Evolutionary conservation across 1,140 invertebrate genomes (phyloP), one percentile per base, ranked within the genome.

Genomic region (Cotesia vestalis): DNA sequence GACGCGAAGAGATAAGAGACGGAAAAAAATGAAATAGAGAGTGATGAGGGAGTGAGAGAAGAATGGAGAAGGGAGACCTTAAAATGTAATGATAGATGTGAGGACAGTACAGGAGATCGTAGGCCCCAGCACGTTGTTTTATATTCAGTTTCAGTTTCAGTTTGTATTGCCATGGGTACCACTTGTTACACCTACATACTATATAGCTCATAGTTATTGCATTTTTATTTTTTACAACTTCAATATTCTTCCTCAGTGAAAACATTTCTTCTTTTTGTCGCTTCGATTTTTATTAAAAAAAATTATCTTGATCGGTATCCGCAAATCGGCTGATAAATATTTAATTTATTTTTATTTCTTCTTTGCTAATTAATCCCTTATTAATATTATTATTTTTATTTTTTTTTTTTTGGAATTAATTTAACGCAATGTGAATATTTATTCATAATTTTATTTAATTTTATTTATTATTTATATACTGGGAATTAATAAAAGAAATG

Each of bases 31-130:
- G 77, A 75, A 35, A 70, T 35, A 68, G 38, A 55, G 60, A 63
- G 57, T 52, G 35, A 53, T 36, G 55, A 27, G 27, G 67, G 73
- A 72, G 69, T 72, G 53, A 74, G 69, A 12, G 46, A 52, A 70
- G 63, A 36, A 36, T 61, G 46, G 64, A 51, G 51, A n/a, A 68
- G 69, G 64, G 52, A 75, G 81, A 79, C 79, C 81, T 83, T 81
- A 20, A 27, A 82, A 85, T 46, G 40, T 46, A 86, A 85, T 84
- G 83, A 85, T 86, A 84, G 84, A 82, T 83, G 83, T 78, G 79
- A 83, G 81, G 79, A 81, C 80, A 83, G 80, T 78, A 82, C 80
- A 80, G 80, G 78, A 85, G 85, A 83, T 79, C 78, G 78, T 74
- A 78, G 79, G 72, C 78, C 80, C 80, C 79, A 78, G 73, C 75